phyloP scores from a whole-genome alignment of 2,888 invertebrate species.

The Silvanus unidentatus region DNA sequence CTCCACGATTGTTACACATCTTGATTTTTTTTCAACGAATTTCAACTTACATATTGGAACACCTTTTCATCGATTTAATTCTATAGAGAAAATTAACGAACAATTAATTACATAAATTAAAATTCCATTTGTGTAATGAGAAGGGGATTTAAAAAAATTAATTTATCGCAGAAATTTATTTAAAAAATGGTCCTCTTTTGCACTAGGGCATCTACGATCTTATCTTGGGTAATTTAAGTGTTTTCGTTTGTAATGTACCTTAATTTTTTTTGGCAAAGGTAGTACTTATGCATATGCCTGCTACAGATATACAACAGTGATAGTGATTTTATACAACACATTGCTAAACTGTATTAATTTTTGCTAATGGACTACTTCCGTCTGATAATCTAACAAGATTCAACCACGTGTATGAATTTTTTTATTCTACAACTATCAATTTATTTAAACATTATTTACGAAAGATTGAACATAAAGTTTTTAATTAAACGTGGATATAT shows the following conservation, averaged over 20 bases:
- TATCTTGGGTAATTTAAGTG: slow-evolving; percentile 18
- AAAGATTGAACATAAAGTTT: too few species aligned
- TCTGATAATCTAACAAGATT: background rate
- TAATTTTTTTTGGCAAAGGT: slow-evolving; percentile 13
- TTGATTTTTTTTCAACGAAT: too few species aligned
- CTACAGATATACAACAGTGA: slow-evolving; percentile 24
- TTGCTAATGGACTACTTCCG: slow-evolving; percentile 29
- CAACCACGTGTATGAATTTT: background rate
- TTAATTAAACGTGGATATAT: too few species aligned
- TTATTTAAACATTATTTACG: too few species aligned
- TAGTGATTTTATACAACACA: slow-evolving; percentile 25
- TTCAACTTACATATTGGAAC: too few species aligned
- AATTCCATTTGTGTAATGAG: too few species aligned
- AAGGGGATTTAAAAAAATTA: too few species aligned
- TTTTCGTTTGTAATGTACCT: slow-evolving; percentile 14
- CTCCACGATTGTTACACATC: too few species aligned
- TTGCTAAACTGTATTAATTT: slow-evolving; percentile 32
- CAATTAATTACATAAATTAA: too few species aligned
- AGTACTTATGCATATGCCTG: background rate
- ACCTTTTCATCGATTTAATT: too few species aligned
- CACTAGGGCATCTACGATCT: slow-evolving; percentile 21
- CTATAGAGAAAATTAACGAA: too few species aligned
- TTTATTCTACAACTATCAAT: too few species aligned
- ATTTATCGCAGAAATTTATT: background rate
- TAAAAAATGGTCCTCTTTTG: background rate